Conservation (phyloP, 2,888 invertebrate species). For the Opisthograptis luteolata region DNA sequence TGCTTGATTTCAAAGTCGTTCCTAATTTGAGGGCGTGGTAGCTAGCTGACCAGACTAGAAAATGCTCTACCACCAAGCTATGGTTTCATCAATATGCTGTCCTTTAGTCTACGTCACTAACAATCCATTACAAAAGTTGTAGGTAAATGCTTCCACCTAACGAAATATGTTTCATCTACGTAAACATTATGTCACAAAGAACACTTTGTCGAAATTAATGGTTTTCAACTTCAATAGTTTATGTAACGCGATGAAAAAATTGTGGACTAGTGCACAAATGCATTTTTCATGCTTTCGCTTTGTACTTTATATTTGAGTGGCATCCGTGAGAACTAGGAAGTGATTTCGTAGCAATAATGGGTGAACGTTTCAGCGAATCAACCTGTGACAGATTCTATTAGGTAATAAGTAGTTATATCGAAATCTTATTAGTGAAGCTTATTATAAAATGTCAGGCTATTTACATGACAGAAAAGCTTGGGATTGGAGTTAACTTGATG, state of each 20-base stretch:
- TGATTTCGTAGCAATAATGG: conserved; percentile 4
- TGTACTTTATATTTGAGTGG: conserved; percentile 15
- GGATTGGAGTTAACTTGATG: too few relatives aligned
- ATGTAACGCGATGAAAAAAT: conserved; percentile 25
- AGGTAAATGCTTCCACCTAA: too few relatives aligned
- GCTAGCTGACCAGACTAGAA: too few relatives aligned
- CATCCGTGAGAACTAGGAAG: conserved; percentile 34
- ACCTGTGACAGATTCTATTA: conserved; percentile 10
- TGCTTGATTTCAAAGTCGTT: too few relatives aligned
- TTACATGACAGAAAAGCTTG: too few relatives aligned
- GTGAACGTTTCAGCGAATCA: conserved; percentile 15
- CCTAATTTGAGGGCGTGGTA: too few relatives aligned
- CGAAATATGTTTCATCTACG: conserved; percentile 11
- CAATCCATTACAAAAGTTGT: too few relatives aligned
- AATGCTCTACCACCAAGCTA: too few relatives aligned
- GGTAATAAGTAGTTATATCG: conserved; percentile 14
- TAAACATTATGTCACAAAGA: conserved; percentile 1
- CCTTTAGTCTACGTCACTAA: too few relatives aligned
- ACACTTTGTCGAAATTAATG: conserved; percentile 2
- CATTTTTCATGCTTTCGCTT: conserved; percentile 36
- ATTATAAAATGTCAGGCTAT: too few relatives aligned
- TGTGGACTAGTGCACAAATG: conserved; percentile 18
- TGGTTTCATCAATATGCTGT: too few relatives aligned
- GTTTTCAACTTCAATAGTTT: conserved; percentile 19
- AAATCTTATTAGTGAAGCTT: too few relatives aligned